Evolutionary conservation across 2,888 invertebrate species (phyloP), one percentile per base, ranked within the genome.

Genomic region (Leptinotarsa rubiginosa): DNA sequence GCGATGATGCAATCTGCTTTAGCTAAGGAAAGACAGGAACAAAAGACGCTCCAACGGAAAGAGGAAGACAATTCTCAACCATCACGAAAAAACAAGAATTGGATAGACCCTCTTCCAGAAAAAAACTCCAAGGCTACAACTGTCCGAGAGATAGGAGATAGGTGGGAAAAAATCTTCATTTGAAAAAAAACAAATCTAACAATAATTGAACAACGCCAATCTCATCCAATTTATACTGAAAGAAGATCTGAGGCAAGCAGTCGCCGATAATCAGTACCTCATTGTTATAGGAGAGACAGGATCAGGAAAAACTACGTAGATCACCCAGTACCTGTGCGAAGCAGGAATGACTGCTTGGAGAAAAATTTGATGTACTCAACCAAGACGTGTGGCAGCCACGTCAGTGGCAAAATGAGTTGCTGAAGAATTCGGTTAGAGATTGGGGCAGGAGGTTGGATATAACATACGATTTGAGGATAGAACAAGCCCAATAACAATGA

Each of bases 401-500:
- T 97, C 97, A 0, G 99, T 99, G 0, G 99, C 99, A n/a, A 99
- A 99, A 87, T 90, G 99, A 75, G 99, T 99, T 0, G 95, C 98
- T 0, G 99, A 99, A 89, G 99, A 99, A 89, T 99, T 96, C 88
- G 99, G 99, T 72, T 98, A 98, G 86, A 91, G 98, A 31, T 90
- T 99, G 20, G 99, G 99, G 0, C 97, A 98, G 87, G 98, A 98
- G 89, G 97, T 98, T n/a, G 99, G 99, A 1, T 99, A 99, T 86
- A 99, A 99, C 1, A 99, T 99, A 83, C 97, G 99, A 86, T 99
- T 99, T 86, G 99, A 99, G 87, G 99, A 99, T 88, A 99, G 99
- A 84, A 99, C 99, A n/a, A 96, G 97, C 81, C 95, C 96, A 0
- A 99, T 99, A 88, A 99, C 99, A 0, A 93, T 95, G 54, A 99